Percentiles rank a stretch among this genome's conserved stretches.
Conservation (phyloP, 2,113 vertebrate genomes). For the Ammospiza nelsoni region DNA sequence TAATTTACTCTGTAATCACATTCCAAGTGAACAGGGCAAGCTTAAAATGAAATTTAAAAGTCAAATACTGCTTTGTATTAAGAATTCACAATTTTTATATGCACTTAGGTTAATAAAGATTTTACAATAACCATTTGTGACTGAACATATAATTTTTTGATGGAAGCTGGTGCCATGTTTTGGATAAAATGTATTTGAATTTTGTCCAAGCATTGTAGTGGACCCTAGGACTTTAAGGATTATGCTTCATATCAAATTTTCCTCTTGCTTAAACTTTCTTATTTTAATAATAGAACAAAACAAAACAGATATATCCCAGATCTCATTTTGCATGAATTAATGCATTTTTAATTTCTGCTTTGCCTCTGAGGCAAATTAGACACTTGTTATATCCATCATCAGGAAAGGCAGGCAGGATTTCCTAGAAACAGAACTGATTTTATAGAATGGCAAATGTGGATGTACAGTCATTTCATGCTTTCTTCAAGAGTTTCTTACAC, state of each 20-base stretch:
- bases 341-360: conserved; percentile 71
- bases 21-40: conserved; percentile 86
- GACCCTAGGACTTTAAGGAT: conserved; percentile 55
- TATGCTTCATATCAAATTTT: conserved; percentile 37
- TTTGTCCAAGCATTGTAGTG: conserved; percentile 51
- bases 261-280: conserved; percentile 55
- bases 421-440: conserved; percentile 4
- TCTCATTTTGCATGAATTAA: conserved; percentile 55
- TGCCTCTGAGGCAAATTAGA: conserved; percentile 24
- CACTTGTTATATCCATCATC: conserved; percentile 60
- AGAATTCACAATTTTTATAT: conserved; percentile 84
- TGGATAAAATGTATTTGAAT: conserved; percentile 65
- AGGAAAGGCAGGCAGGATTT: conserved; percentile 42
- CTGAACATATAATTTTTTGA: conserved; percentile 76
- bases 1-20: conserved; percentile 92
- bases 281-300: conserved; percentile 53
- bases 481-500: not conserved
- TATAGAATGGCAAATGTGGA: not conserved
- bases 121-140: conserved; percentile 84
- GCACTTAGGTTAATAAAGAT: conserved; percentile 85
- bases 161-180: conserved; percentile 65
- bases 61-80: conserved; percentile 88
- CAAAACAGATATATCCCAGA: conserved; percentile 30
- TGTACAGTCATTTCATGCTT: not conserved
- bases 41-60: conserved; percentile 94